Evolutionary conservation across 35 echinoderm and acorn worm genomes (phyloP), one percentile per base, ranked within the genome.

Genomic region (Patiria miniata): DNA sequence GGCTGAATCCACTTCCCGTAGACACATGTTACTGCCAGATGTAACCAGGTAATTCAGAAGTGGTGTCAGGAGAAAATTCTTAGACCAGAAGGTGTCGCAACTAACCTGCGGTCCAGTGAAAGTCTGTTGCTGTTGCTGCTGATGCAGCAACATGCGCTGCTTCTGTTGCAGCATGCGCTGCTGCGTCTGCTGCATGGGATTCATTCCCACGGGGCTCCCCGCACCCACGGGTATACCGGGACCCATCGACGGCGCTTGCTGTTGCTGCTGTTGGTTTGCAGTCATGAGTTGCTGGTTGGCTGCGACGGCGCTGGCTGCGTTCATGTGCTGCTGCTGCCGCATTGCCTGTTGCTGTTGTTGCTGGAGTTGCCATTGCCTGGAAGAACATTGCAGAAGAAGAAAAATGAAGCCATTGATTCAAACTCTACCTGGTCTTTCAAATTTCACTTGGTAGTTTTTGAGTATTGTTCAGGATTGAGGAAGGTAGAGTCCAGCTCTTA

Each of bases 71-170:
- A 6, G 4, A 47, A 47, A 12, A 47, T 47, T 47, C 42, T 61
- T 9, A 7, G 5, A 17, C 80, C 39, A 83, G 19, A n/a, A 83
- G 0, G 15, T 8, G 3, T 37, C 36, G 56, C 16, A 33, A 84
- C 86, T 51, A 60, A 94, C 95, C 95, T 97, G 95, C 57, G 87
- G 95, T 60, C 88, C 95, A 39, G 88, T 83, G 50, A 97, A 97
- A 40, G 91, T 93, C 73, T 97, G 95, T 42, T 93, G 88, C 30
- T 93, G 88, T 32, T 93, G 91, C 36, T 97, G 87, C 38, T 97
- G 95, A 22, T 90, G 83, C 52, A 97, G 54, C 95, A 97, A 91
- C 54, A 93, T 86, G 0, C 93, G 44, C 36, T 97, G 93, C 87
- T 97, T 90, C 47, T 97, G 95, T 61, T 95, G 86, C 78, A 73